Evolutionary conservation across 2,113 vertebrate genomes (phyloP).

Genomic region (Nesogale talazaci): DNA sequence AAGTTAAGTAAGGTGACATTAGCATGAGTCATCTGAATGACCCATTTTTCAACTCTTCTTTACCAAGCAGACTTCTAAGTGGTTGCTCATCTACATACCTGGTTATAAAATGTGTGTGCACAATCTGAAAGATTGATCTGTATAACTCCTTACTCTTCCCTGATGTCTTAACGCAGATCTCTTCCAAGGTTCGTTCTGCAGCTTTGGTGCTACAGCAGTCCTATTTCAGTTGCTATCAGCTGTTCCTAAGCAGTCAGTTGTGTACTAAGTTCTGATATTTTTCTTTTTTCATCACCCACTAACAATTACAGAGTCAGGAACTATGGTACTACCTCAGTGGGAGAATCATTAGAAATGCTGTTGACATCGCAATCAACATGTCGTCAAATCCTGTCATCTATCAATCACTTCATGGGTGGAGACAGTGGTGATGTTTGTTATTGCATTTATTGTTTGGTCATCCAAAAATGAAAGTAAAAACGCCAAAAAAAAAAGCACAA

Average conservation of each 20-base stretch:
- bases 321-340: background rate
- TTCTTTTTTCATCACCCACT: background rate
- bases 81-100: background rate
- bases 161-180: background rate
- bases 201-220: no score
- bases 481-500: no score
- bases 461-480: background rate
- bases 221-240: background rate
- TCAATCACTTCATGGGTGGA: no score
- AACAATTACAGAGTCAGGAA: background rate
- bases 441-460: background rate
- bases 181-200: background rate
- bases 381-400: no score
- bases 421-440: no score
- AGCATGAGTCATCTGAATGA: background rate
- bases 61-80: background rate
- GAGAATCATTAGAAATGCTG: background rate
- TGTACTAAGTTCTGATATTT: background rate
- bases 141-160: background rate
- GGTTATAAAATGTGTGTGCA: background rate
- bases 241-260: background rate
- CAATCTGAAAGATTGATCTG: background rate
- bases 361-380: background rate
- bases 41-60: background rate
- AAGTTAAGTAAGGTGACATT: background rate